Conservation (phyloP, 1,140 invertebrate species). For the Matsumurasca onukii region DNA sequence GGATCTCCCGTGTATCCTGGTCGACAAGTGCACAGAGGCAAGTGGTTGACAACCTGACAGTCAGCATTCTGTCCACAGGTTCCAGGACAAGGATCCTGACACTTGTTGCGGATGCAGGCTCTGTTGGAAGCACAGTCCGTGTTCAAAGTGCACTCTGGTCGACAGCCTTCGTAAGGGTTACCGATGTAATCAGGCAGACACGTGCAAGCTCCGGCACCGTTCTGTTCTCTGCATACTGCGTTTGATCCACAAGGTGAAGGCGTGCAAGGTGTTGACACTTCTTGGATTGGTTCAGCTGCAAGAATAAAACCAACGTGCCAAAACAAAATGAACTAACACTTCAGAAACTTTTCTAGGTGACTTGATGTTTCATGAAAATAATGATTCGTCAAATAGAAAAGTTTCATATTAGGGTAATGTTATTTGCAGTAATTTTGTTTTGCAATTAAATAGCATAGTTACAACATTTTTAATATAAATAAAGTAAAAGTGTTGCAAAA, state of each 20-base stretch:
- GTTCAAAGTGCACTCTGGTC: constrained; percentile 71
- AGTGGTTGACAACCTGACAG: constrained; percentile 71
- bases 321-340: too few relatives aligned
- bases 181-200: constrained; percentile 69
- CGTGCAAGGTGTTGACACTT: constrained; percentile 58
- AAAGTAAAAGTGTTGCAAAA: too few relatives aligned
- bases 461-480: too few relatives aligned
- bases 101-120: constrained; percentile 73
- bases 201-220: constrained; percentile 64
- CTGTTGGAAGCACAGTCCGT: constrained; percentile 70
- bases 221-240: constrained; percentile 65
- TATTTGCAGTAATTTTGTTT: too few relatives aligned
- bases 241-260: constrained; percentile 74
- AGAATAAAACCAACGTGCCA: constrained; percentile 12
- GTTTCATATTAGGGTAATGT: too few relatives aligned
- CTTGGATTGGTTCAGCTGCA: constrained; percentile 35
- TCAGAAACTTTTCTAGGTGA: too few relatives aligned
- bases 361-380: too few relatives aligned
- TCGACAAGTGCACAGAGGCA: constrained; percentile 70
- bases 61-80: constrained; percentile 73
- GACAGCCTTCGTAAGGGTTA: constrained; percentile 71
- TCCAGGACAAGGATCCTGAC: constrained; percentile 73
- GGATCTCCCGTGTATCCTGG: constrained; percentile 73
- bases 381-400: too few relatives aligned
- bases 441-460: too few relatives aligned